Percentiles rank a stretch among this genome's conserved stretches.
Evolutionary conservation across 64 coral and sea anemone species (phyloP).

Genomic region (Stichodactyla helianthus): DNA sequence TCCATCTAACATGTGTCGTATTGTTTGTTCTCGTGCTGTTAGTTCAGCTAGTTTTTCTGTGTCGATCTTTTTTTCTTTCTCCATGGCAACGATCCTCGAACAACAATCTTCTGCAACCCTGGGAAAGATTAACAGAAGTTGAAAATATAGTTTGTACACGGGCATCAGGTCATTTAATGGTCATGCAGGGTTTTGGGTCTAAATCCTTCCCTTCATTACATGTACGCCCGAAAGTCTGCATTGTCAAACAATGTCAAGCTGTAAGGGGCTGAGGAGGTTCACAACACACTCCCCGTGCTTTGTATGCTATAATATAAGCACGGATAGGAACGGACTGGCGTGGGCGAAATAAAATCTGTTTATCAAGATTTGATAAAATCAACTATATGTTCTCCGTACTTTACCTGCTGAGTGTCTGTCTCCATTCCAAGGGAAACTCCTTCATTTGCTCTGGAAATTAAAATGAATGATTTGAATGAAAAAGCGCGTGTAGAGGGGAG

Average conservation of each 20-base stretch:
- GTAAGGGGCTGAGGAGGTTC: too few relatives aligned
- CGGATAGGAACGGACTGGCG: too few relatives aligned
- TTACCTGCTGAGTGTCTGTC: conserved; percentile 44
- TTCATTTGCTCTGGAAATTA: conserved; percentile 40
- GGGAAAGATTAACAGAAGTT: neutral
- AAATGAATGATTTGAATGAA: neutral
- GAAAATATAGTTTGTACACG: neutral
- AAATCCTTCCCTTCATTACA: too few relatives aligned
- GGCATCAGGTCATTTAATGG: neutral
- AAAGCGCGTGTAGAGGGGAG: too few relatives aligned
- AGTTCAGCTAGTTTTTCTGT: neutral
- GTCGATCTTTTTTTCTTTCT: neutral
- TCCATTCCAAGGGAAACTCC: conserved; percentile 49
- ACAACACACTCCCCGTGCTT: too few relatives aligned
- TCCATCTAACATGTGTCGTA: neutral
- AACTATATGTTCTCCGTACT: too few relatives aligned
- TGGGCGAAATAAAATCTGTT: too few relatives aligned
- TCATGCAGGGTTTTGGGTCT: too few relatives aligned
- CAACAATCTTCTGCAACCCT: conserved; percentile 1
- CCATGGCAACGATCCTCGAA: neutral
- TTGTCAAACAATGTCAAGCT: too few relatives aligned
- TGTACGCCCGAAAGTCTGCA: too few relatives aligned
- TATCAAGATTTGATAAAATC: too few relatives aligned
- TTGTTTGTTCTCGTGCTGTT: neutral
- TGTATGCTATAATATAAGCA: too few relatives aligned